Percentiles rank a stretch among this genome's conserved stretches.
Conservation (phyloP, 2,797 vertebrate genomes). For the Iguana delicatissima region DNA sequence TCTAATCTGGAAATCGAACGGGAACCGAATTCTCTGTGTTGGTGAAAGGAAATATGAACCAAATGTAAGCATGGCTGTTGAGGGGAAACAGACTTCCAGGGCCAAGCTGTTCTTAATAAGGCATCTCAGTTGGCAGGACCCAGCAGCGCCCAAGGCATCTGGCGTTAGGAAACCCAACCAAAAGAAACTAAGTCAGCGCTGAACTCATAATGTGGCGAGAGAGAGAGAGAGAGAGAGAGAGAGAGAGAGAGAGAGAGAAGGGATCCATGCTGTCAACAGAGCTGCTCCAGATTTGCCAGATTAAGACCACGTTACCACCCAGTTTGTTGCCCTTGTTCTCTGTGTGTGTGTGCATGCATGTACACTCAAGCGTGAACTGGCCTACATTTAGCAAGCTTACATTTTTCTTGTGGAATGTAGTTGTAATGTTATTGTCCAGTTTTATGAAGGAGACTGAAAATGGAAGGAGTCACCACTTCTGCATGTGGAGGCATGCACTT, state of each 20-base stretch:
- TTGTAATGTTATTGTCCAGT: neutral
- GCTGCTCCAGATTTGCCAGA: neutral
- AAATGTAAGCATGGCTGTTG: slow-evolving; percentile 83
- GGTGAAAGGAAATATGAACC: slow-evolving; percentile 74
- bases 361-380: neutral
- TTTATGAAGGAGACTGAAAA: neutral
- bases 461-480: neutral
- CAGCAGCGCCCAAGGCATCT: neutral
- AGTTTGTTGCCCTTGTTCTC: neutral
- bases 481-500: neutral
- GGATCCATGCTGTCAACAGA: neutral
- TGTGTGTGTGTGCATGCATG: neutral
- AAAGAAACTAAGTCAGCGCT: neutral
- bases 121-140: neutral
- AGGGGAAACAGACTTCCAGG: slow-evolving; percentile 72
- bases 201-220: neutral
- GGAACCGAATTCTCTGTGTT: slow-evolving; percentile 21
- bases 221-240: neutral
- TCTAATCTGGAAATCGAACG: slow-evolving; percentile 41
- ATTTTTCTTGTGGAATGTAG: neutral
- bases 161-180: neutral
- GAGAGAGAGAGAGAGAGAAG: neutral
- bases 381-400: neutral
- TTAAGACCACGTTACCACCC: neutral
- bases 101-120: slow-evolving; percentile 42